Evolutionary conservation across 2,113 vertebrate genomes (phyloP).

Genomic region (Lates calcarifer): DNA sequence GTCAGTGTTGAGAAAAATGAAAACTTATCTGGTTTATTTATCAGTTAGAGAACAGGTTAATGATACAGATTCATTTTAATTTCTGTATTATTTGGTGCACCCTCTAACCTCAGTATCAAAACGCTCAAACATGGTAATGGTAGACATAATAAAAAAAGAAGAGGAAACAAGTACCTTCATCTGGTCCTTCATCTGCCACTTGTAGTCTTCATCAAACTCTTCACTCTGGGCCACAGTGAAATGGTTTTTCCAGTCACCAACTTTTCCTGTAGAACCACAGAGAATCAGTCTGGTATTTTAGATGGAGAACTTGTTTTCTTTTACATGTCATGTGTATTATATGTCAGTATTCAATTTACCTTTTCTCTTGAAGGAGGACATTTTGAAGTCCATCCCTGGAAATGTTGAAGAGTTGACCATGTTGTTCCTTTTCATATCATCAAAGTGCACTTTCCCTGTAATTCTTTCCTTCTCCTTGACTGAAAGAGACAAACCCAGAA

Average conservation of each 20-base stretch:
- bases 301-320: neutral
- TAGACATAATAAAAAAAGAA: too few relatives aligned
- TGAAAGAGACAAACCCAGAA: slow-evolving; percentile 81
- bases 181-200: slow-evolving; percentile 76
- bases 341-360: neutral
- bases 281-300: neutral
- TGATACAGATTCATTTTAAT: too few relatives aligned
- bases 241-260: slow-evolving; percentile 76
- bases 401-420: slow-evolving; percentile 81
- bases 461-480: slow-evolving; percentile 75
- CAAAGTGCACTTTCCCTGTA: slow-evolving; percentile 81
- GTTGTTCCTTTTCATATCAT: slow-evolving; percentile 86
- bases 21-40: too few relatives aligned
- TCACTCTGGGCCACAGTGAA: slow-evolving; percentile 81
- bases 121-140: too few relatives aligned
- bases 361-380: slow-evolving; percentile 81
- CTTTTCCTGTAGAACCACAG: slow-evolving; percentile 74
- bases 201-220: slow-evolving; percentile 79
- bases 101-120: too few relatives aligned
- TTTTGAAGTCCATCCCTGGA: slow-evolving; percentile 67
- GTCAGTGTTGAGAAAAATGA: too few relatives aligned
- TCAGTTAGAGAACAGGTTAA: too few relatives aligned
- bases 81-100: too few relatives aligned
- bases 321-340: neutral
- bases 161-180: too few relatives aligned